phyloP scores from a whole-genome alignment of 2,888 invertebrate genomes.

The Melinaea marsaeus region DNA sequence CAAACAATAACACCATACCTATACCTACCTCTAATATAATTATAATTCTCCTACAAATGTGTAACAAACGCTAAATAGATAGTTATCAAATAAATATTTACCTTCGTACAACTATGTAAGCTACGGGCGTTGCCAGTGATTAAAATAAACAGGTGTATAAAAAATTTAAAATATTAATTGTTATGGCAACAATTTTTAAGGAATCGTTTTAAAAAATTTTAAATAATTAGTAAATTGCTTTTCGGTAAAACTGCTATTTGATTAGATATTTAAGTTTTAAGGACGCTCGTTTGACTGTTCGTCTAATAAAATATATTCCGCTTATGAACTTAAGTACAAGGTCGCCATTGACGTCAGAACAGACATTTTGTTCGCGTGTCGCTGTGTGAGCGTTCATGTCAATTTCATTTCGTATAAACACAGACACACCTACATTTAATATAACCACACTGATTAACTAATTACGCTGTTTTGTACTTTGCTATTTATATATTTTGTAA shows the following conservation, averaged over 20 bases:
- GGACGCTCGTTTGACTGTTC: conserved; percentile 15
- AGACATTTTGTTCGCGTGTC: conserved; percentile 39
- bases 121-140: too few relatives aligned
- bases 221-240: neutral
- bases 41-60: neutral
- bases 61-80: neutral
- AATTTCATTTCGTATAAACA: conserved; percentile 29
- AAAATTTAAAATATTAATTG: too few relatives aligned
- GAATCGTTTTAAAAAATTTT: too few relatives aligned
- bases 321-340: conserved; percentile 49
- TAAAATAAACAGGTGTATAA: too few relatives aligned
- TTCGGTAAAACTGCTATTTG: conserved; percentile 1
- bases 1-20: too few relatives aligned
- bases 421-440: conserved; percentile 23
- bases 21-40: neutral
- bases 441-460: conserved; percentile 23
- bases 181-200: too few relatives aligned
- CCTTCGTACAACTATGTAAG: neutral
- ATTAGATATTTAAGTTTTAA: conserved; percentile 4
- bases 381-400: conserved; percentile 24
- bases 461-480: conserved; percentile 15
- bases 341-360: conserved; percentile 53
- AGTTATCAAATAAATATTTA: neutral
- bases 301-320: conserved; percentile 20
- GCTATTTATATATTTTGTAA: neutral